Conservation (phyloP, 2,113 vertebrate genomes). For the Damaliscus lunatus region DNA sequence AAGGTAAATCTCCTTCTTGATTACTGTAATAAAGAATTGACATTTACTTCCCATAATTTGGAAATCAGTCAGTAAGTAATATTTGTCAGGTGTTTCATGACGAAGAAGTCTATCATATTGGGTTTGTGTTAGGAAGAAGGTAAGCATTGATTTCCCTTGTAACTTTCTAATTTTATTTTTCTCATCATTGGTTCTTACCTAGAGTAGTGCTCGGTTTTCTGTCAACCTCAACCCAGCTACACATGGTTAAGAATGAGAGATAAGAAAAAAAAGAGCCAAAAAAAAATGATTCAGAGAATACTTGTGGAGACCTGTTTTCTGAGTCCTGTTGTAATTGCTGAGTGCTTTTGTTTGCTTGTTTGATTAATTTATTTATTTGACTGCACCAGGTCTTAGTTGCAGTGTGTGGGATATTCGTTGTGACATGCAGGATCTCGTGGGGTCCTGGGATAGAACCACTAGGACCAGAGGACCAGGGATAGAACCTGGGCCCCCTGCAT, state of each 20-base stretch:
- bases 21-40: conserved; percentile 12
- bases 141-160: neutral
- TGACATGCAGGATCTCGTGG: neutral
- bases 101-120: neutral
- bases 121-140: neutral
- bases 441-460: too few species aligned
- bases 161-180: neutral
- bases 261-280: neutral
- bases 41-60: neutral
- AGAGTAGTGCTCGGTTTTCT: neutral
- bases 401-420: neutral
- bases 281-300: neutral
- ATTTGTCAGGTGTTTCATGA: neutral
- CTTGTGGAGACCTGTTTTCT: neutral
- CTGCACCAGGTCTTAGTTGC: neutral
- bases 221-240: neutral
- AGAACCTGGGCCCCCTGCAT: neutral
- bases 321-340: neutral
- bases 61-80: neutral
- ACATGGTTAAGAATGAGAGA: neutral
- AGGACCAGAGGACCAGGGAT: neutral
- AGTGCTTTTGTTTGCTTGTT: neutral
- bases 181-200: neutral
- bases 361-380: neutral
- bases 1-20: neutral